Evolutionary conservation across 2,797 vertebrate species (phyloP), one percentile per base, ranked within the genome.

Genomic region (Oryzias dopingdopingensis): DNA sequence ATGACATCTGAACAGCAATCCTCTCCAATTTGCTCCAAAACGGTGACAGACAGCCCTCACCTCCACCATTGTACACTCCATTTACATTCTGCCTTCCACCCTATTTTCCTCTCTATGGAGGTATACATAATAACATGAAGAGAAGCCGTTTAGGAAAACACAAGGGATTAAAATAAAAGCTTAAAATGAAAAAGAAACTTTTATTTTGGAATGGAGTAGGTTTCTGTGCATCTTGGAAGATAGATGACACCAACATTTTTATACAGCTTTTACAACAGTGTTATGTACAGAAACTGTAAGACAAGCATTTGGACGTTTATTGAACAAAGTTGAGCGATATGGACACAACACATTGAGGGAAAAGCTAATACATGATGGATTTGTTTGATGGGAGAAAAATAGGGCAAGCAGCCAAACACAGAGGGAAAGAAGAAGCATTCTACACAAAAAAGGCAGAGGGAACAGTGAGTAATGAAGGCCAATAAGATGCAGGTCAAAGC

Each of bases 401-500:
- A 37, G 41, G 14, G 44, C 56, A 49, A 16, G 14, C 14, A 47
- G 50, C 6, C 5, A 6, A 17, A 6, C 6, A 1, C 42, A 14
- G 20, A 65, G 16, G 40, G 54, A 24, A 56, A 47, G 32, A 46
- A 43, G 51, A 62, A 65, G n/a, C 26, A n/a, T 12, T 41, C 42
- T 45, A 17, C 41, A 14, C 46, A 56, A 65, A 52, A 26, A 52
- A 45, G 56, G n/a, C 59, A 56, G 46, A 70, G 50, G 60, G 42
- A 65, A 69, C 42, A 61, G 52, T 53, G 23, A 65, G 60, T 80
- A 75, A 81, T 71, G 65, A 73, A 68, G 56, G 53, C 55, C 65
- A 69, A 65, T 5, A 43, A 45, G 64, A 80, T 65, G 59, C 73
- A 79, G 74, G 77, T 81, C 70, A 75, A 60, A 65, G 62, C 56